These are phyloP conservation scores for Gymnocypris eckloni DNA, from an alignment of 2,797 vertebrate species.

Conservation along the genomic window DNA sequence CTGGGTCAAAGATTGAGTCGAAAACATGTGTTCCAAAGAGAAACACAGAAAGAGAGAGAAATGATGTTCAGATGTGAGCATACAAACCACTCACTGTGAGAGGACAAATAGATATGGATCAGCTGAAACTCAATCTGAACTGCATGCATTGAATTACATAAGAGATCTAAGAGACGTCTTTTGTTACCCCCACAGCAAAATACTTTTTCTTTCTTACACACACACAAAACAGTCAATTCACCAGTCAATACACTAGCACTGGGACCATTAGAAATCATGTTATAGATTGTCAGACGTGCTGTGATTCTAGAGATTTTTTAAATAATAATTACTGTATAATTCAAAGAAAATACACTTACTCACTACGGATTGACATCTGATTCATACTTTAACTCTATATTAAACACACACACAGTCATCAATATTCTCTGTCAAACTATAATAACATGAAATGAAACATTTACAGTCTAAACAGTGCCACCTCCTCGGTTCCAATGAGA, in stretches of 20 bases:
- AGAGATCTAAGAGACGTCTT: conserved; percentile 45
- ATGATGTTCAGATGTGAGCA: conserved; percentile 49
- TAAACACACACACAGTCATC: conserved; percentile 16
- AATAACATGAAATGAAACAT: conserved; percentile 35
- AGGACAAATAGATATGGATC: conserved; percentile 43
- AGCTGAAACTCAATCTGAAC: conserved; percentile 43
- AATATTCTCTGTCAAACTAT: conserved; percentile 10
- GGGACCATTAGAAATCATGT: conserved; percentile 18
- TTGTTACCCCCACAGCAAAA: conserved; percentile 33
- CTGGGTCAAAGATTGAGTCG: conserved; percentile 56
- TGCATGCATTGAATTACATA: conserved; percentile 47
- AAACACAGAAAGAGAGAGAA: conserved; percentile 42
- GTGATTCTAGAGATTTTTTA: neutral
- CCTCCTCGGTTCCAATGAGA: conserved; percentile 7
- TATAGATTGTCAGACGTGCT: neutral
- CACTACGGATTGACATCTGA: neutral
- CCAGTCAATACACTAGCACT: conserved; percentile 15
- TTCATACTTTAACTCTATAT: neutral
- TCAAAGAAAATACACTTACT: neutral
- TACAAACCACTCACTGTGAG: conserved; percentile 43
- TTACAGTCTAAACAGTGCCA: conserved; percentile 30
- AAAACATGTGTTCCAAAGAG: conserved; percentile 51
- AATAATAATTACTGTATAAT: neutral
- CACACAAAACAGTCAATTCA: conserved; percentile 5
- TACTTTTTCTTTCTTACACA: conserved; percentile 1